Evolutionary conservation across 2,888 invertebrate genomes (phyloP), one percentile per base, ranked within the genome.

Genomic region (Phyllotreta cruciferae): DNA sequence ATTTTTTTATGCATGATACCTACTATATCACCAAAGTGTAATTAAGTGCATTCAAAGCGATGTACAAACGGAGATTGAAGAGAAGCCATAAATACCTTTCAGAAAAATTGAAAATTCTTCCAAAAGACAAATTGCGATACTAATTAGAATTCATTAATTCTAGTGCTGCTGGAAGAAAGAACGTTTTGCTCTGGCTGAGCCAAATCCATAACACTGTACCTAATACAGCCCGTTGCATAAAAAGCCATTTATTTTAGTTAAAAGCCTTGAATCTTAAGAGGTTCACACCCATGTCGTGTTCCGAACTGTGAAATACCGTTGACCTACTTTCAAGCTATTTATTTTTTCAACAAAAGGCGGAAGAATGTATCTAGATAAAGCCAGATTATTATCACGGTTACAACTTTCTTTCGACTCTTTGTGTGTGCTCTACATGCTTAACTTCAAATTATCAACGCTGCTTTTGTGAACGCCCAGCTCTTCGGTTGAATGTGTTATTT

Each of bases 181-280:
- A 14, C 24, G 38, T 52, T 37, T 34, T 13, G 37, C 37, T 8
- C 38, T 52, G 11, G 11, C 35, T 24, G 24, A 24, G 24, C 38
- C 14, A 37, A 52, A 52, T 52, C 52, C 38, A 38, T 52, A 37
- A 52, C 37, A 52, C 5, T 13, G 13, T 52, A 24, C 2, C 24
- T 24, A 52, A 37, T 37, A 52, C 8, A 44, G 44, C 44, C n/a
- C 37, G 44, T 60, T 60, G 60, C 42, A 52, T 34, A 53, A 53
- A 36, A 52, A 52, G 52, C 53, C 52, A 53, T 53, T 60, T 60
- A 52, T 60, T 60, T 53, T 37, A 60, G 60, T 60, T 58, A 50
- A 58, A 58, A 58, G 58, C 50, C 44, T 36, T 8, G 44, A 52
- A 42, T 60, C 60, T 60, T 53, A 42, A 53, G 60, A 44, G 60